Conservation (phyloP, 2,113 vertebrate genomes). For the Labeo rohita region DNA sequence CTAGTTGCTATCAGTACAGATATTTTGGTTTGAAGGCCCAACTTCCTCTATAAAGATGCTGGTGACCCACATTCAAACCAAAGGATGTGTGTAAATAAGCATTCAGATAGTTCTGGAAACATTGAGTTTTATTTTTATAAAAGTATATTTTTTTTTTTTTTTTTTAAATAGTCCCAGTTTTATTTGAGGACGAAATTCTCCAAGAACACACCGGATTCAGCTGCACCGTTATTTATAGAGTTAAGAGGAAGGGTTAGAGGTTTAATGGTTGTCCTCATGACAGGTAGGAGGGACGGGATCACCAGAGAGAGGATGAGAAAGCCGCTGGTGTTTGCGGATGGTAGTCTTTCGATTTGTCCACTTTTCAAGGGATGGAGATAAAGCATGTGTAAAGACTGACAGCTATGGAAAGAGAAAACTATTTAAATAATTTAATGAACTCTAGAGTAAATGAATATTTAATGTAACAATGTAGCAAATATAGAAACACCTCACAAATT, state of each 20-base stretch:
- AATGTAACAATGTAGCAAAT: background rate
- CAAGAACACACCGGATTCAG: background rate
- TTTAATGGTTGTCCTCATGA: background rate
- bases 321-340: background rate
- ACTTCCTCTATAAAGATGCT: background rate
- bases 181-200: background rate
- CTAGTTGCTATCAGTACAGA: background rate
- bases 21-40: background rate
- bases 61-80: slow-evolving; percentile 6
- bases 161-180: background rate
- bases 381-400: slow-evolving; percentile 16
- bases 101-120: background rate
- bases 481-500: background rate
- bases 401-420: slow-evolving; percentile 1
- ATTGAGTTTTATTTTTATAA: background rate
- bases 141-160: background rate
- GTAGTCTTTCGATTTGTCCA: background rate
- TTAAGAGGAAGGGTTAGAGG: background rate
- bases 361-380: background rate
- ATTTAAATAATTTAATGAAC: slow-evolving; percentile 14
- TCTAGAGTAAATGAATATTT: slow-evolving; percentile 1
- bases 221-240: background rate
- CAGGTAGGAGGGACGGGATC: background rate
- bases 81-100: background rate
- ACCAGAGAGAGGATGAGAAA: background rate